Evolutionary conservation across 2,797 vertebrate species (phyloP), one percentile per base, ranked within the genome.

Genomic region (Salmo trutta): DNA sequence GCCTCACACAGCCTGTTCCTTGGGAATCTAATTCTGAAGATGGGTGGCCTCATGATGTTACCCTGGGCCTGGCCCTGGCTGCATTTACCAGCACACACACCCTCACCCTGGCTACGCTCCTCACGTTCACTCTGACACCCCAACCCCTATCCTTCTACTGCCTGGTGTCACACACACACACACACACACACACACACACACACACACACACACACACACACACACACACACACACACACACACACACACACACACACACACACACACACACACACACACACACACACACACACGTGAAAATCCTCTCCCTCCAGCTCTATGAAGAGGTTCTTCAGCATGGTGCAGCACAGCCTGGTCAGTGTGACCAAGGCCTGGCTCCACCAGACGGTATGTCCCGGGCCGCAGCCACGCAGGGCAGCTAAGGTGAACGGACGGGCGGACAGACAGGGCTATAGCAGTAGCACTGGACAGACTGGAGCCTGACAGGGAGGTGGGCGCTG

Each of bases 281-380:
- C 7, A 41, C 7, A 41, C 36, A 6, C 36, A 6, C 36, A 41
- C 36, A 8, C 36, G 47, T 47, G 77, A 72, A 79, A 83, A 74
- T 65, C n/a, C 21, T 21, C 36, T 51, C 41, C 6, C 21, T 16
- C 8, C 16, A 76, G 77, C 74, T 79, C 73, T 74, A 93, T 93
- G 93, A 94, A 86, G 90, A 94, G 88, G 82, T 89, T 92, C 90
- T 89, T 91, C 82, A 89, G 86, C 81, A 89, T 90, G 88, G 87
- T 94, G 78, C 82, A 93, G 82, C 82, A 86, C 80, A 93, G 90
- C 79, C 84, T 94, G 84, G 76, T 93, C 75, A 89, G 84, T 84
- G 82, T 82, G 67, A 89, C 93, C 74, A 93, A 88, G 24, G 14
- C 87, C 27, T 91, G 90, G 87, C 88, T 90, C 72, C 81, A n/a